Conservation (phyloP, 2,888 invertebrate genomes). For the Gymnosoma rotundatum region DNA sequence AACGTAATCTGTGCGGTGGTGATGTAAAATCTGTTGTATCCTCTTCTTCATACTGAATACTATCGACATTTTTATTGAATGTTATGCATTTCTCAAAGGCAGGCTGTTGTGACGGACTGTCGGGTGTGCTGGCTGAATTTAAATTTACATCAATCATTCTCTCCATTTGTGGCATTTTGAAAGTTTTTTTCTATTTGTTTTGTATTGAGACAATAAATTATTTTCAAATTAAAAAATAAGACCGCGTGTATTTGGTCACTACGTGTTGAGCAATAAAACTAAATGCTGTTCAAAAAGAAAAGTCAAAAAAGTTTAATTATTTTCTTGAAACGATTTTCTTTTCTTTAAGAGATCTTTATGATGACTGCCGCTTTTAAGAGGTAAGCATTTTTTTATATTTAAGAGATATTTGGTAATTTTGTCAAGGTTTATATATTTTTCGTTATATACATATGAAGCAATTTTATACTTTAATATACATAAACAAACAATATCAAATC, state of each 20-base stretch:
- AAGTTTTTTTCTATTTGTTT: not conserved
- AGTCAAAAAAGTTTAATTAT: not conserved
- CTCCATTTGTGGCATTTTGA: slow-evolving; percentile 57
- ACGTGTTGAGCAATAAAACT: slow-evolving; percentile 49
- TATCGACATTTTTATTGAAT: slow-evolving; percentile 51
- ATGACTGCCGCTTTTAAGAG: not conserved
- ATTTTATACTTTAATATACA: too few species aligned
- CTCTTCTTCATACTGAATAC: slow-evolving; percentile 40
- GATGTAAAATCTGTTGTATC: slow-evolving; percentile 36
- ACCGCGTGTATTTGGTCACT: slow-evolving; percentile 47
- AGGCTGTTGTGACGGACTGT: slow-evolving; percentile 18
- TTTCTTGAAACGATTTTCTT: slow-evolving; percentile 33
- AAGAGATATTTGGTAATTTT: slow-evolving; percentile 3
- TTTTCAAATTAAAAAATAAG: not conserved
- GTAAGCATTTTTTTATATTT: not conserved
- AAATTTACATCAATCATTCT: slow-evolving; percentile 76
- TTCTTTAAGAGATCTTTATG: slow-evolving; percentile 14
- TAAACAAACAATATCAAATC: too few species aligned
- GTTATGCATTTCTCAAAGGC: slow-evolving; percentile 47
- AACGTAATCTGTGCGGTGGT: slow-evolving; percentile 15
- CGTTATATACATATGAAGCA: too few species aligned
- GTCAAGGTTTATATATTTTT: not conserved
- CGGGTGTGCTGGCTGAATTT: slow-evolving; percentile 72
- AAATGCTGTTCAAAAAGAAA: slow-evolving; percentile 16
- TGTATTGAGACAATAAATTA: not conserved